Percentiles rank a stretch among this genome's conserved stretches.
Evolutionary conservation across 1,140 invertebrate genomes (phyloP).

Genomic region (Trigoniulus corallinus): DNA sequence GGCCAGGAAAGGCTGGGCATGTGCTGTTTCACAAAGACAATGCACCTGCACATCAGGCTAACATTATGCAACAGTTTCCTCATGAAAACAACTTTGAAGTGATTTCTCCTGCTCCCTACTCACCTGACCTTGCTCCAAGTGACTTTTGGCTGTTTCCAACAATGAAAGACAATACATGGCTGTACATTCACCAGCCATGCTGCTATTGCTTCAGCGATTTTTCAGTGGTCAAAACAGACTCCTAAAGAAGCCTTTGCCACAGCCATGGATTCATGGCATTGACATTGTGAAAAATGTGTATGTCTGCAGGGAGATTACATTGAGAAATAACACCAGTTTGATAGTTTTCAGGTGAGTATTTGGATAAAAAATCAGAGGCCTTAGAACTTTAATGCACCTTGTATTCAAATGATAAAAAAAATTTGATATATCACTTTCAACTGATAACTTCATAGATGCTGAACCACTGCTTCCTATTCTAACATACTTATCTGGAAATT

Average conservation of each 20-base stretch:
- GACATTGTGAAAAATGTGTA: slow-evolving; percentile 10
- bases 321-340: no score
- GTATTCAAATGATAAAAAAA: no score
- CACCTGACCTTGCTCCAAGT: slow-evolving; percentile 9
- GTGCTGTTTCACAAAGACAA: slow-evolving; percentile 9
- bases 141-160: slow-evolving; percentile 10
- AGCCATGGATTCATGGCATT: slow-evolving; percentile 10
- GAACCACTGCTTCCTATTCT: no score
- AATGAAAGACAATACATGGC: slow-evolving; percentile 11
- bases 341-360: no score
- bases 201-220: slow-evolving; percentile 11
- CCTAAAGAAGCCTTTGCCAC: slow-evolving; percentile 9
- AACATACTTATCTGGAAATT: no score
- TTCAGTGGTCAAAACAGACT: slow-evolving; percentile 10
- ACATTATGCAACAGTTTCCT: slow-evolving; percentile 9
- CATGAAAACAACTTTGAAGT: slow-evolving; percentile 11
- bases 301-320: slow-evolving; percentile 9
- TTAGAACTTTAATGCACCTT: no score
- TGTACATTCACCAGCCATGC: slow-evolving; percentile 9
- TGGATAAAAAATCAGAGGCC: no score
- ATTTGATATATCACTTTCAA: no score
- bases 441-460: no score
- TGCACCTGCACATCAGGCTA: slow-evolving; percentile 4
- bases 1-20: not conserved
- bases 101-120: slow-evolving; percentile 12